Evolutionary conservation across 2,888 invertebrate genomes (phyloP).

Genomic region (Drosophila peninsularis): DNA sequence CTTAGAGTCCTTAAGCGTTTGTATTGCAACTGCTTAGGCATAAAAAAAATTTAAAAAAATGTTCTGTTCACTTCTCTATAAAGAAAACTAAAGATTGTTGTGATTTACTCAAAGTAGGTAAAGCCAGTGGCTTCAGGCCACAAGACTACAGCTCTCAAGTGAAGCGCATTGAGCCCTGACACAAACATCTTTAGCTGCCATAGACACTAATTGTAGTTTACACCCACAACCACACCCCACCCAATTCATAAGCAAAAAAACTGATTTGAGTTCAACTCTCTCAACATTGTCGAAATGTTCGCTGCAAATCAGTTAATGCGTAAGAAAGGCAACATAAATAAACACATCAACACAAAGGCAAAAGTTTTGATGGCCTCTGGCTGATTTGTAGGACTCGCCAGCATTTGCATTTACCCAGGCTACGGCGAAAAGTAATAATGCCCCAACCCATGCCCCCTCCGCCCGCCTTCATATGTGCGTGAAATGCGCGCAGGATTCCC

Average conservation of each 20-base stretch:
- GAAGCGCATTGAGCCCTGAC: no score
- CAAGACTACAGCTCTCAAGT: no score
- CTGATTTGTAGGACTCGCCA: slow-evolving; percentile 21
- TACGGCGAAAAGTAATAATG: slow-evolving; percentile 10
- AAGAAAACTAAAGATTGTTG: no score
- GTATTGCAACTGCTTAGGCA: no score
- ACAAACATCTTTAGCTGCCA: no score
- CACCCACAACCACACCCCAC: not conserved
- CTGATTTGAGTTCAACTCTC: slow-evolving; percentile 15
- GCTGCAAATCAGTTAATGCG: slow-evolving; percentile 60
- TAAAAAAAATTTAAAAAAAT: no score
- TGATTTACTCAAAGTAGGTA: no score
- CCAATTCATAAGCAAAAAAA: slow-evolving; percentile 7
- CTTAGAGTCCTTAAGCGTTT: no score
- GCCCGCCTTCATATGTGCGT: slow-evolving; percentile 39
- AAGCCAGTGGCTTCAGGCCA: no score
- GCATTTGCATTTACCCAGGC: slow-evolving; percentile 21
- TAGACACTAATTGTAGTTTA: not conserved
- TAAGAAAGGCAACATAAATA: slow-evolving; percentile 62
- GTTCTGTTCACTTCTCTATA: no score
- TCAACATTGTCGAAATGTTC: not conserved
- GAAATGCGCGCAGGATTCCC: slow-evolving; percentile 24
- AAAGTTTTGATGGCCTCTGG: slow-evolving; percentile 60
- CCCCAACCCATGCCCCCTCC: slow-evolving; percentile 16
- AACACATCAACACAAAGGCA: slow-evolving; percentile 75